Evolutionary conservation across 1,140 invertebrate genomes (phyloP), one percentile per base, ranked within the genome.

Genomic region (Trissolcus basalis): DNA sequence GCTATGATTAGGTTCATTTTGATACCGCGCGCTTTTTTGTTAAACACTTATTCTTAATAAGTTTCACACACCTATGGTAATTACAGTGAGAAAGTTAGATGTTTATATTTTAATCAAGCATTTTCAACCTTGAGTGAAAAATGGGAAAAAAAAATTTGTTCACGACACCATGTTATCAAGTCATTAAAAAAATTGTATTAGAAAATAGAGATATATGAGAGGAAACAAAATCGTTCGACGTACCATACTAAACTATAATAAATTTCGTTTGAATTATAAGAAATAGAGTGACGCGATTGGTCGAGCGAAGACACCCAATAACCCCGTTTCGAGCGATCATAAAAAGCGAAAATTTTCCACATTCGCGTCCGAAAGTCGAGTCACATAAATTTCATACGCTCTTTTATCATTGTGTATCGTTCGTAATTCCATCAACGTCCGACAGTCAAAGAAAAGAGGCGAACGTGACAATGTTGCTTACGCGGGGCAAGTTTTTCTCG

Each of bases 351-450:
- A 60, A 19, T 47, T 15, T 54, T 44, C 0, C 61, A 54, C 60
- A 60, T 73, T 49, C 19, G 60, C 61, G 35, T 49, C 44, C 9
- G 3, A 13, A 11, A 11, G 36, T 39, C 9, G 36, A 9, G 9
- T 39, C 36, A 39, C 12, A 44, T 44, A 44, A 44, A 44, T 44
- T 44, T 13, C 12, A 44, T 44, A 44, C 43, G 43, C 13, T 12
- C 43, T 44, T 44, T 44, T 44, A 44, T 44, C 43, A 44, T 48
- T 8, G n/a, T 15, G 41, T 47, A 45, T 72, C 61, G 47, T 72
- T 72, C 69, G 47, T 73, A 73, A 73, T 73, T 73, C 55, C 61
- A 65, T 73, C 60, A 73, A 60, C 61, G 70, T 65, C 61, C 60
- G 43, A 3, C 51, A 27, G 44, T 47, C 47, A 55, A 54, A 65